Evolutionary conservation across 2,797 vertebrate species (phyloP).

Genomic region (Sebastes nivosus): DNA sequence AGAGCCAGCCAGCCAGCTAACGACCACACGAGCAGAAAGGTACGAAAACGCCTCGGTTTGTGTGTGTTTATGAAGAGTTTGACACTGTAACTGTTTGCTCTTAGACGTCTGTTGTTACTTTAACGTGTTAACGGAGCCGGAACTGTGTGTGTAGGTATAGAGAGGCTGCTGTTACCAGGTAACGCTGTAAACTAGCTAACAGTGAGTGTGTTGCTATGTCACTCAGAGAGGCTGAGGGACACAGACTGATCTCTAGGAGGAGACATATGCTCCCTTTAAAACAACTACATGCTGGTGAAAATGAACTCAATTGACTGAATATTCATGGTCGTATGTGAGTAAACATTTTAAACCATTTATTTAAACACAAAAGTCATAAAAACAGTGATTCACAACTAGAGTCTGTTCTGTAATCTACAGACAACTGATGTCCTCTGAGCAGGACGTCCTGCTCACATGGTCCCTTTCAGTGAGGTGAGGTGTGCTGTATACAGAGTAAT

Average conservation of each 20-base stretch:
- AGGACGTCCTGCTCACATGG: background rate
- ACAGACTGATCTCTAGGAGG: background rate
- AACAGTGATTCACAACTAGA: background rate
- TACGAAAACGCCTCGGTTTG: background rate
- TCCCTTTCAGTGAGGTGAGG: background rate
- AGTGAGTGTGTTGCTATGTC: background rate
- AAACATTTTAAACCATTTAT: background rate
- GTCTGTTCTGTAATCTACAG: background rate
- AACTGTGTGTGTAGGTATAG: background rate
- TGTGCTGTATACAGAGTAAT: too few relatives aligned
- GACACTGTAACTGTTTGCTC: fast-evolving
- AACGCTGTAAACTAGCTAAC: background rate
- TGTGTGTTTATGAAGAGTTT: fast-evolving
- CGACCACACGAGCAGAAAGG: constrained; percentile 18
- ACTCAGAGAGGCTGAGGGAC: background rate
- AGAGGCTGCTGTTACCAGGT: background rate
- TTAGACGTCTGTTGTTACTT: background rate
- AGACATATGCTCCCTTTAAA: background rate
- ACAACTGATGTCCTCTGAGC: background rate
- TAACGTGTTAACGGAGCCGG: background rate
- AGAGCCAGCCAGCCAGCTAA: background rate
- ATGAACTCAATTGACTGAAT: fast-evolving
- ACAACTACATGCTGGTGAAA: too few relatives aligned
- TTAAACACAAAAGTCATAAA: background rate
- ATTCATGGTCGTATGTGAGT: background rate